Evolutionary conservation across 1,140 invertebrate genomes (phyloP).

Genomic region (Drosophila prosaltans): DNA sequence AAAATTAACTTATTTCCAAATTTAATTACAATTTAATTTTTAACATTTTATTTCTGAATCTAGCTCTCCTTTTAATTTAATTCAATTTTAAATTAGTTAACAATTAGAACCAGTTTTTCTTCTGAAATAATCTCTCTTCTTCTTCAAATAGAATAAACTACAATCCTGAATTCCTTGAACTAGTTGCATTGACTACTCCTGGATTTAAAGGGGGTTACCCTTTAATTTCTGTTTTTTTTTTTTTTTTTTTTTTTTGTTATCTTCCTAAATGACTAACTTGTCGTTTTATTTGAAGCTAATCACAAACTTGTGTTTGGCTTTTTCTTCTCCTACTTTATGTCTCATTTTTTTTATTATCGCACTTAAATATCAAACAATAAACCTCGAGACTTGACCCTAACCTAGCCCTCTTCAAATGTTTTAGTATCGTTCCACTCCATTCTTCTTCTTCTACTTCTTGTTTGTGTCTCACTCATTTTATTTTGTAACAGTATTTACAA

Average conservation of each 20-base stretch:
- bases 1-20: too few species aligned
- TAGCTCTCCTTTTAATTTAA: too few species aligned
- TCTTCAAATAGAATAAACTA: too few species aligned
- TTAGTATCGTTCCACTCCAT: constrained; percentile 5
- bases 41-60: too few species aligned
- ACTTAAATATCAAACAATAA: constrained; percentile 22
- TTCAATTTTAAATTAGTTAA: too few species aligned
- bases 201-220: too few species aligned
- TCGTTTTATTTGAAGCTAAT: neutral
- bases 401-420: constrained; percentile 15
- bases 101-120: too few species aligned
- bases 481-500: constrained; percentile 16
- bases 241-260: constrained; percentile 2
- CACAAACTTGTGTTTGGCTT: constrained; percentile 7
- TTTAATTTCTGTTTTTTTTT: too few species aligned
- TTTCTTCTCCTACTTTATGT: constrained; percentile 6
- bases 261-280: neutral
- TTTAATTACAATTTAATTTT: too few species aligned
- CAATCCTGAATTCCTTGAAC: too few species aligned
- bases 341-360: constrained; percentile 20
- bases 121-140: too few species aligned
- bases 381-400: constrained; percentile 10
- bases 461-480: neutral
- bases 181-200: too few species aligned
- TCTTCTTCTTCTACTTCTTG: neutral